phyloP scores from a whole-genome alignment of 2,888 invertebrate species.

The Siphlonurus alternatus region DNA sequence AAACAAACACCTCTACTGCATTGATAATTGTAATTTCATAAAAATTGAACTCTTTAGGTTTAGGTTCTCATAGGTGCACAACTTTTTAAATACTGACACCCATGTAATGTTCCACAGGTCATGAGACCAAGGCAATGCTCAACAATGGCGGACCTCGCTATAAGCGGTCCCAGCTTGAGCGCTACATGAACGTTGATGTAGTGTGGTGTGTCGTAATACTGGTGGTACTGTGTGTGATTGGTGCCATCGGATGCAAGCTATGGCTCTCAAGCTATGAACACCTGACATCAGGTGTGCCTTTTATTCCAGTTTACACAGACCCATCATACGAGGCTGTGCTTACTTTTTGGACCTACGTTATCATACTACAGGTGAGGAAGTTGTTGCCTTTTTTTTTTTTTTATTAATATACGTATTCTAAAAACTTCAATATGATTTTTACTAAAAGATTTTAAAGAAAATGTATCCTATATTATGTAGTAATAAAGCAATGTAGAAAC shows the following conservation, averaged over 20 bases:
- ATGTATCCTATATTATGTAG: too few relatives aligned
- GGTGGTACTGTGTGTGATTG: slow-evolving; percentile 73
- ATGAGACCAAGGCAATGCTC: slow-evolving; percentile 95
- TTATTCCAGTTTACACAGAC: slow-evolving; percentile 42
- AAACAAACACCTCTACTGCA: too few relatives aligned
- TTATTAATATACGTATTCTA: slow-evolving; percentile 1
- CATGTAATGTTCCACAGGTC: slow-evolving; percentile 37
- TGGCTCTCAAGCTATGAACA: slow-evolving; percentile 53
- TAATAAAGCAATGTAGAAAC: too few relatives aligned
- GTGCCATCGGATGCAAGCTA: slow-evolving; percentile 77
- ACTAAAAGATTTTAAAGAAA: too few relatives aligned
- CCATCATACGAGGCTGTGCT: slow-evolving; percentile 60
- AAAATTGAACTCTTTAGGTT: too few relatives aligned
- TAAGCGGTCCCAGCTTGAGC: slow-evolving; percentile 82
- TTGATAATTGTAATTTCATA: too few relatives aligned
- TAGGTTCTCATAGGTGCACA: too few relatives aligned
- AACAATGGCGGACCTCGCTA: slow-evolving; percentile 92
- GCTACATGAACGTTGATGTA: slow-evolving; percentile 88
- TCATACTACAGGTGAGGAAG: slow-evolving; percentile 63
- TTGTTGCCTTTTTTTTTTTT: slow-evolving; percentile 4
- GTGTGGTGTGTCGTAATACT: slow-evolving; percentile 92
- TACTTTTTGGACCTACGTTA: slow-evolving; percentile 90
- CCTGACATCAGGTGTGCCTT: slow-evolving; percentile 37
- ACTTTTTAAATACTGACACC: too few relatives aligned
- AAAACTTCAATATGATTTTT: background rate